Evolutionary conservation across 2,888 invertebrate species (phyloP).

Genomic region (Beris chalybata): DNA sequence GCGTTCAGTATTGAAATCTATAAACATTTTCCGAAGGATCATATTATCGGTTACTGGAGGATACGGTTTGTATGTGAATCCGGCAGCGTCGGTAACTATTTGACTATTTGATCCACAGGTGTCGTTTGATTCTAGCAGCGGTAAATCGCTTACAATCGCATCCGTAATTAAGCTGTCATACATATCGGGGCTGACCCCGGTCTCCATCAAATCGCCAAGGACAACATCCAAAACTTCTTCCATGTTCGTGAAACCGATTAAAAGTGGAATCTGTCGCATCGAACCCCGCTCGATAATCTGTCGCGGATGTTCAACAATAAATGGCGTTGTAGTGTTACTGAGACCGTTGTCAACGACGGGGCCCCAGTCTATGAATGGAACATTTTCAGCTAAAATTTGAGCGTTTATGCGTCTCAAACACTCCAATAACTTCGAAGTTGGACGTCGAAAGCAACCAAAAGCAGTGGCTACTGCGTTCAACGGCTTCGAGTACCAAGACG

Average conservation of each 20-base stretch:
- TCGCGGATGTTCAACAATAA: slow-evolving; percentile 69
- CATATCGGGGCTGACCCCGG: slow-evolving; percentile 59
- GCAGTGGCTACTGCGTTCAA: slow-evolving; percentile 67
- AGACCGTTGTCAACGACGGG: slow-evolving; percentile 74
- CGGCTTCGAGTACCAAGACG: slow-evolving; percentile 63
- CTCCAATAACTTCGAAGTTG: slow-evolving; percentile 67
- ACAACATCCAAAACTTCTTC: slow-evolving; percentile 72
- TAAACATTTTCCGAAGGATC: slow-evolving; percentile 65
- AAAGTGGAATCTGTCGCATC: slow-evolving; percentile 69
- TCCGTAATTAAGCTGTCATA: slow-evolving; percentile 68
- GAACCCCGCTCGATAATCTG: slow-evolving; percentile 64
- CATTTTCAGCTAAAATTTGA: slow-evolving; percentile 63
- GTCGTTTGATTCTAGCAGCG: slow-evolving; percentile 59
- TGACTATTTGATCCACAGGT: slow-evolving; percentile 66
- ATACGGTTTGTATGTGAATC: slow-evolving; percentile 74
- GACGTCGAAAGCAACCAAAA: slow-evolving; percentile 70
- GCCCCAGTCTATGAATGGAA: slow-evolving; percentile 70
- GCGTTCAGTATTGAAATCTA: slow-evolving; percentile 76
- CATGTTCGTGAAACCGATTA: slow-evolving; percentile 81
- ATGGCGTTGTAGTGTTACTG: slow-evolving; percentile 67
- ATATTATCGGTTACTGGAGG: slow-evolving; percentile 66
- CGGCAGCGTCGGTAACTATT: slow-evolving; percentile 70
- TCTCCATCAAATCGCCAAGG: slow-evolving; percentile 62
- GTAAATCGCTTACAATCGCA: slow-evolving; percentile 64
- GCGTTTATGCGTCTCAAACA: slow-evolving; percentile 68